Base-by-base conservation (phyloP, 92 coral and sea anemone species). In the Epizoanthus fatuus region DNA sequence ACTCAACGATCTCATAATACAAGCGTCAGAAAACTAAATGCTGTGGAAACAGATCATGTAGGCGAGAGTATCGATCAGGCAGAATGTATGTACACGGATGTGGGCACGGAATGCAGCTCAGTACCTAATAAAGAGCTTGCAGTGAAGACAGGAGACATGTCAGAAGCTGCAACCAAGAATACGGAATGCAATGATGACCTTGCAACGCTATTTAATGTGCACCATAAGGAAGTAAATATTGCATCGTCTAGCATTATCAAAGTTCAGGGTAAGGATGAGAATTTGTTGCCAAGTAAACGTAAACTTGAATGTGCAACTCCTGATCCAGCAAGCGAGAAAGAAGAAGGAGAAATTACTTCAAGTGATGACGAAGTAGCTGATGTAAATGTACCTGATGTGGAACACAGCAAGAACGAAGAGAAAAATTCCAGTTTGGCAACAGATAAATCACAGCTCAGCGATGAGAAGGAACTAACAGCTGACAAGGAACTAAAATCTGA, bases 341-440 rank as follows among this genome's bases (percentile, higher is more conserved):
- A 95, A 72, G 97, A 91, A 64, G 98, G 98, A 4, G 97, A 93
- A 58, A 83, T 95, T 47, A 88, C 92, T 15, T 92, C 96, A 15
- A 93, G 88, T 47, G 93, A 90, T 20, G 95, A 87, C 3, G 98
- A 92, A 35, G 84, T 72, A 4, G 17, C 86, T 44, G 80, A 52
- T 19, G 9, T 13, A 22, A 52, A 39, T 5, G 16, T 14, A n/a
- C 20, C 19, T 38, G 29, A 37, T 22, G 7, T 40, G 6, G 51
- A 63, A 51, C 12, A 7, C 51, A 53, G 62, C 65, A 82, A n/a
- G 74, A 29, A 20, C 17, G 68, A 5, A 51, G 71, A 16, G 15
- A 83, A 70, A 44, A n/a, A 2, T 16, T 37, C 22, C 47, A 10
- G 3, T 16, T 4, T 9, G 37, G 57, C 55, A 44, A 5, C 74